A percentile compares a stretch with the other conserved stretches of the same genome.
Conservation (phyloP, 2,888 invertebrate species). For the Tanypteryx hageni region DNA sequence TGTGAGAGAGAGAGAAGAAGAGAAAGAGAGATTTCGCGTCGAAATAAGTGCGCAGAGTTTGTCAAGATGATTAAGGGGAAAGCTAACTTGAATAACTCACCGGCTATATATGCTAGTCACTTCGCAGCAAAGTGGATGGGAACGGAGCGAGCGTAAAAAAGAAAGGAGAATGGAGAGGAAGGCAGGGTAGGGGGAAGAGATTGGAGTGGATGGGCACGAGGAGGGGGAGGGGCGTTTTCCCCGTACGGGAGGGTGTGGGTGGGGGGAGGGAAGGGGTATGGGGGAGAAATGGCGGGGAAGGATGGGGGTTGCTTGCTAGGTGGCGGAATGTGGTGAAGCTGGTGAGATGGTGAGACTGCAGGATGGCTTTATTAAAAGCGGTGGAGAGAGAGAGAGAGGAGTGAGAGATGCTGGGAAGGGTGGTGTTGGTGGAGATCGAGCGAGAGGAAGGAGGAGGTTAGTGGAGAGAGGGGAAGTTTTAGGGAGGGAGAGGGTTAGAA, state of each 20-base stretch:
- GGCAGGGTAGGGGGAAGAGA: not conserved
- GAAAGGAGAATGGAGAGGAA: not conserved
- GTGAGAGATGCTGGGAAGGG: no score
- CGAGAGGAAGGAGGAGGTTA: not conserved
- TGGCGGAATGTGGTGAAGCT: not conserved
- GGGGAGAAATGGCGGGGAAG: not conserved
- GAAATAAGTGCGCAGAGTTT: not conserved
- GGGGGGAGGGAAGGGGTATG: slow-evolving; percentile 1
- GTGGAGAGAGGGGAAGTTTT: not conserved
- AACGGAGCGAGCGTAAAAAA: not conserved
- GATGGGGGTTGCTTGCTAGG: not conserved
- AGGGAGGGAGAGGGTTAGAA: slow-evolving; percentile 28
- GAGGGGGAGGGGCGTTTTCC: not conserved
- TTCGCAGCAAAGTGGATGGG: not conserved
- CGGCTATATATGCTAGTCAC: slow-evolving; percentile 26
- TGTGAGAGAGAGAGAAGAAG: no score
- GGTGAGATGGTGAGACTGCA: not conserved
- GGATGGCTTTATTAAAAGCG: slow-evolving; percentile 15
- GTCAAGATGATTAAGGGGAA: slow-evolving; percentile 41
- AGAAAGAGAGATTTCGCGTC: not conserved
- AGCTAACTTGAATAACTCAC: slow-evolving; percentile 7
- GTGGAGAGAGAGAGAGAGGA: not conserved
- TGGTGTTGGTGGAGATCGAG: not conserved
- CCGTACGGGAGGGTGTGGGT: not conserved
- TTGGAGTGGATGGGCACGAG: not conserved